Percentiles rank a stretch among this genome's conserved stretches.
phyloP scores from a whole-genome alignment of 1,140 invertebrate genomes.

The Brachionus koreanus region DNA sequence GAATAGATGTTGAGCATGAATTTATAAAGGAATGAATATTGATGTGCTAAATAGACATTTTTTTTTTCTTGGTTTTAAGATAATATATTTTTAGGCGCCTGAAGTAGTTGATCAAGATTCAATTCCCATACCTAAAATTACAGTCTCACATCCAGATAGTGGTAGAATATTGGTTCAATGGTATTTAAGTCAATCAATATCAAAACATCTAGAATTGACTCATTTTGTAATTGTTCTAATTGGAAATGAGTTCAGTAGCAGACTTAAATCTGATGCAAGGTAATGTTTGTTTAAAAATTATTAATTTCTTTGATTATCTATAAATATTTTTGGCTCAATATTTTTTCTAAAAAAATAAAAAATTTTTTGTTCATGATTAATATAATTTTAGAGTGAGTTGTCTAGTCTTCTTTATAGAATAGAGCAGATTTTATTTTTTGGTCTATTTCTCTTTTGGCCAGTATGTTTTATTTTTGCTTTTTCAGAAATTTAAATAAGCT shows the following conservation, averaged over 20 bases:
- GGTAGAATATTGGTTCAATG: slow-evolving; percentile 23
- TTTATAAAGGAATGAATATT: not conserved
- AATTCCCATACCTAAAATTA: not conserved
- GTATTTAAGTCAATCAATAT: not conserved
- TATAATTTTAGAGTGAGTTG: too few species aligned
- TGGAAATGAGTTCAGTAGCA: slow-evolving; percentile 51
- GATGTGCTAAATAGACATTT: not conserved
- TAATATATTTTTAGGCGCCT: not conserved
- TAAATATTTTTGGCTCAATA: too few species aligned
- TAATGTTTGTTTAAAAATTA: slow-evolving; percentile 27
- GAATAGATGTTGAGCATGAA: not conserved
- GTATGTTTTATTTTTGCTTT: too few species aligned
- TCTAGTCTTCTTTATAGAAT: too few species aligned
- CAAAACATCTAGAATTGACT: slow-evolving; percentile 45
- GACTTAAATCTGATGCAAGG: slow-evolving; percentile 57
- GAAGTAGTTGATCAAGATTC: slow-evolving; percentile 8
- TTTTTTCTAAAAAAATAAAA: too few species aligned
- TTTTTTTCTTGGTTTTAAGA: not conserved
- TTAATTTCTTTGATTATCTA: not conserved
- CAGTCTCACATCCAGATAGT: not conserved
- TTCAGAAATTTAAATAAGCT: too few species aligned
- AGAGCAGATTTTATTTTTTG: too few species aligned
- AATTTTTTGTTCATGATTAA: too few species aligned
- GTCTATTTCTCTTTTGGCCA: too few species aligned
- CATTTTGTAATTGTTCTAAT: slow-evolving; percentile 55